Conservation (phyloP, 2,888 invertebrate species). For the Ptychoptera contaminata region DNA sequence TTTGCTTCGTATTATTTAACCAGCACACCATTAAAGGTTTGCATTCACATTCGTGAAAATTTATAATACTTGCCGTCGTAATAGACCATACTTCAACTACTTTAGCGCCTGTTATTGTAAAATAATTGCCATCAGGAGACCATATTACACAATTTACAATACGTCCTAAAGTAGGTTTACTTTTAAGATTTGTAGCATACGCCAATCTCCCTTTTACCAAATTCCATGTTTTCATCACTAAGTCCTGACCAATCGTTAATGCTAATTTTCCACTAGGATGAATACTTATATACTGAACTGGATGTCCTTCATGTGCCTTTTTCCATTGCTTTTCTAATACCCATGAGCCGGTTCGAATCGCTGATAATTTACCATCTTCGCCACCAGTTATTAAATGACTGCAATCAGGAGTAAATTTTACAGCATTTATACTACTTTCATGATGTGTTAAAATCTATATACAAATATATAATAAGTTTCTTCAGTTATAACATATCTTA, state of each 20-base stretch:
- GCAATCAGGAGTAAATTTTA: constrained; percentile 60
- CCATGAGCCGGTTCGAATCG: constrained; percentile 74
- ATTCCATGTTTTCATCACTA: constrained; percentile 82
- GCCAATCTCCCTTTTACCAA: constrained; percentile 80
- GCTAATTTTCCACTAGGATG: constrained; percentile 85
- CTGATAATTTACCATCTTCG: constrained; percentile 68
- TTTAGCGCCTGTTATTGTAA: constrained; percentile 56
- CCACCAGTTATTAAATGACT: constrained; percentile 72
- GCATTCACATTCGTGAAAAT: constrained; percentile 46
- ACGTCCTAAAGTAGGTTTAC: constrained; percentile 35
- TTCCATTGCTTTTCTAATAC: constrained; percentile 67
- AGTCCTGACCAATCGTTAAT: constrained; percentile 71
- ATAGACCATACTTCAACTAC: constrained; percentile 68
- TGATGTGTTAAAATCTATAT: constrained; percentile 50
- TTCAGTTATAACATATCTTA: neutral
- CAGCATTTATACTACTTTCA: constrained; percentile 62
- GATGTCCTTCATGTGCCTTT: constrained; percentile 65
- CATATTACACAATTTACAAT: constrained; percentile 41
- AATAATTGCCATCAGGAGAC: constrained; percentile 62
- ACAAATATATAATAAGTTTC: neutral
- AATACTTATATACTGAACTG: constrained; percentile 58
- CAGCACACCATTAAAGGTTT: constrained; percentile 59
- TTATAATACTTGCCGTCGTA: constrained; percentile 55
- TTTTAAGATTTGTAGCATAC: constrained; percentile 72
- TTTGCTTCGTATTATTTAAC: constrained; percentile 42